Percentiles rank a stretch among this genome's conserved stretches.
Evolutionary conservation across 2,888 invertebrate genomes (phyloP).

Genomic region (Plagiodera versicolora): DNA sequence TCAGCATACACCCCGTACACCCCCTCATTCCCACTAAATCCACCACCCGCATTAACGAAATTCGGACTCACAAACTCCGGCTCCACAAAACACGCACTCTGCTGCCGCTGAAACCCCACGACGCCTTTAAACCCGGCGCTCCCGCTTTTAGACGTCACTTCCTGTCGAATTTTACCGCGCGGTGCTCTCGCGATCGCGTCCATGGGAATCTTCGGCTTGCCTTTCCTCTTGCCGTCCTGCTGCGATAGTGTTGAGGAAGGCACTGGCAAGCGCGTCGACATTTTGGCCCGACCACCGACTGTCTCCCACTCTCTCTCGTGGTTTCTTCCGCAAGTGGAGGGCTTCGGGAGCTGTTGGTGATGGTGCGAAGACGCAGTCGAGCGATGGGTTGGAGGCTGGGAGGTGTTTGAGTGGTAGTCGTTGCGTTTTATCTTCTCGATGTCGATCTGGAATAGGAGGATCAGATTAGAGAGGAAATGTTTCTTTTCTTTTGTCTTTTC

Average conservation of each 20-base stretch:
- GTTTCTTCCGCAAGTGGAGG: conserved; percentile 17
- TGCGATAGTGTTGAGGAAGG: conserved; percentile 45
- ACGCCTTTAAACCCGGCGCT: conserved; percentile 38
- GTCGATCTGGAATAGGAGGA: conserved; percentile 13
- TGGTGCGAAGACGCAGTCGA: conserved; percentile 34
- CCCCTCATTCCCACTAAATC: conserved; percentile 39
- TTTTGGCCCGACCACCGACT: conserved; percentile 47
- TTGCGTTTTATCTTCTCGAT: background rate
- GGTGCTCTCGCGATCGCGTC: conserved; percentile 11
- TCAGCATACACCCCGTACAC: conserved; percentile 54
- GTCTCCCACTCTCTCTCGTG: conserved; percentile 46
- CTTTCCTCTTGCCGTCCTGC: conserved; percentile 38
- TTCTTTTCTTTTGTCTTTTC: too few species aligned
- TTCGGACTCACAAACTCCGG: background rate
- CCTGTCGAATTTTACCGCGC: background rate
- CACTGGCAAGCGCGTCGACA: conserved; percentile 45
- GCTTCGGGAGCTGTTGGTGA: conserved; percentile 18
- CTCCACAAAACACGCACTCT: conserved; percentile 41
- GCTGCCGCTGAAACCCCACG: conserved; percentile 39
- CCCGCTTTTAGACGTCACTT: background rate
- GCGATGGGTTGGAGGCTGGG: conserved; percentile 10
- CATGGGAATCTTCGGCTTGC: conserved; percentile 26
- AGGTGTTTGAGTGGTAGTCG: conserved; percentile 13
- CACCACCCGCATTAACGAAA: conserved; percentile 28
- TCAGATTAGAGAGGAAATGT: too few species aligned